Evolutionary conservation across 2,113 vertebrate species (phyloP).

Genomic region (Chaetura pelagica): DNA sequence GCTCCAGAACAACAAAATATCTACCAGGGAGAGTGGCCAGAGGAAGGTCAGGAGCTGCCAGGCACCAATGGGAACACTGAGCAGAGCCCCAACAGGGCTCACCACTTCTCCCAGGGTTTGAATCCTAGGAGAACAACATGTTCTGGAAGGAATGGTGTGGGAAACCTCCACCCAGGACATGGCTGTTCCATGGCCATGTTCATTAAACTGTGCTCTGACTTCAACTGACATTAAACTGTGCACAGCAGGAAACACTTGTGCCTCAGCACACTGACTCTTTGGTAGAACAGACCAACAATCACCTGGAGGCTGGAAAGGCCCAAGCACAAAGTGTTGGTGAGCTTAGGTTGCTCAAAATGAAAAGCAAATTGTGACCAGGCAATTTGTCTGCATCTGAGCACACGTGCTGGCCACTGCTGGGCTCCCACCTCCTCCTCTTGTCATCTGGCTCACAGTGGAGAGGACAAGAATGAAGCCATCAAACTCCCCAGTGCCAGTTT

Average conservation of each 20-base stretch:
- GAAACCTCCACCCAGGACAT: not conserved
- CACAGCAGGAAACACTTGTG: not conserved
- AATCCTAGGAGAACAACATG: accelerated
- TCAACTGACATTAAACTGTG: not conserved
- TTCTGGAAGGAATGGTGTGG: accelerated
- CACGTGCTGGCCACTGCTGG: not conserved
- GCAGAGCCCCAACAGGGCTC: not conserved
- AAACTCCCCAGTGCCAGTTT: not conserved
- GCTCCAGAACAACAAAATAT: not conserved
- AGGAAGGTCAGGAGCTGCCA: not conserved
- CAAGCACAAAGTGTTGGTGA: not conserved
- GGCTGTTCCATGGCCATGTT: accelerated
- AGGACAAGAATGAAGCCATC: not conserved
- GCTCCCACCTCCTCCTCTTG: not conserved
- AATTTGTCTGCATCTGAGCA: not conserved
- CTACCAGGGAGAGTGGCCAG: not conserved
- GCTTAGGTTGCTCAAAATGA: not conserved
- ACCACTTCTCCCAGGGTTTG: accelerated
- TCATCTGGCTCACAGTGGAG: not conserved
- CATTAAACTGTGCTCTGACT: not conserved
- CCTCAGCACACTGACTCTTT: not conserved
- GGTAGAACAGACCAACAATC: not conserved
- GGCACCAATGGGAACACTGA: accelerated
- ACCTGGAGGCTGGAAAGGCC: not conserved
- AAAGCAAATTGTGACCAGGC: not conserved